phyloP scores from a whole-genome alignment of 1,140 invertebrate species.

The Ceratitis capitata region DNA sequence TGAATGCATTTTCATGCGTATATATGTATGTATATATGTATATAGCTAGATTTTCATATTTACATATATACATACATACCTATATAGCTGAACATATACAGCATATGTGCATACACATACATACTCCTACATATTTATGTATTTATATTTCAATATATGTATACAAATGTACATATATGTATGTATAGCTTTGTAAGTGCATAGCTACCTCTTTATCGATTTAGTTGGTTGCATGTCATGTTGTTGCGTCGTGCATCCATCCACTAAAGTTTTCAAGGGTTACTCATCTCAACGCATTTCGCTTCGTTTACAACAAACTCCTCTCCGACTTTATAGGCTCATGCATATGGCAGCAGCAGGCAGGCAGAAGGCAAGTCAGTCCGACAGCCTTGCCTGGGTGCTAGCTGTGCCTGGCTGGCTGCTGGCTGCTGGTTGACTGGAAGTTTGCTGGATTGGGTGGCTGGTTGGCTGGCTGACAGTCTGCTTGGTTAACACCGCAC shows the following conservation, averaged over 20 bases:
- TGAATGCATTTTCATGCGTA: not conserved
- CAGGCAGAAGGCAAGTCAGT: too few species aligned
- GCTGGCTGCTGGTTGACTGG: too few species aligned
- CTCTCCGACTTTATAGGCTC: conserved; percentile 28
- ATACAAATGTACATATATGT: not conserved
- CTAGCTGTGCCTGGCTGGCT: not conserved
- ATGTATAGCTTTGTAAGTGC: not conserved
- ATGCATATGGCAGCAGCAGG: not conserved
- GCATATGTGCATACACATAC: not conserved
- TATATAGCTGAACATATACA: not conserved
- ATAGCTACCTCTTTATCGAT: conserved; percentile 33
- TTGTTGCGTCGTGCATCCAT: conserved; percentile 17
- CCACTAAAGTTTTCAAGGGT: conserved; percentile 35
- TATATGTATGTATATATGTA: not conserved
- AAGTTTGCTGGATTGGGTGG: not conserved
- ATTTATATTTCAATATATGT: not conserved
- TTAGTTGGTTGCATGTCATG: conserved; percentile 31
- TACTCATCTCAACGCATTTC: conserved; percentile 33
- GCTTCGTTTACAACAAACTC: too few species aligned
- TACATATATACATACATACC: not conserved
- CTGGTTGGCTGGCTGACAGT: not conserved
- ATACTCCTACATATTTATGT: not conserved
- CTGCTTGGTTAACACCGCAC: not conserved
- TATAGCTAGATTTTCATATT: not conserved
- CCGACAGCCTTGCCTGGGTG: too few species aligned